Conservation (phyloP, 2,888 invertebrate species). For the Euphydryas editha region DNA sequence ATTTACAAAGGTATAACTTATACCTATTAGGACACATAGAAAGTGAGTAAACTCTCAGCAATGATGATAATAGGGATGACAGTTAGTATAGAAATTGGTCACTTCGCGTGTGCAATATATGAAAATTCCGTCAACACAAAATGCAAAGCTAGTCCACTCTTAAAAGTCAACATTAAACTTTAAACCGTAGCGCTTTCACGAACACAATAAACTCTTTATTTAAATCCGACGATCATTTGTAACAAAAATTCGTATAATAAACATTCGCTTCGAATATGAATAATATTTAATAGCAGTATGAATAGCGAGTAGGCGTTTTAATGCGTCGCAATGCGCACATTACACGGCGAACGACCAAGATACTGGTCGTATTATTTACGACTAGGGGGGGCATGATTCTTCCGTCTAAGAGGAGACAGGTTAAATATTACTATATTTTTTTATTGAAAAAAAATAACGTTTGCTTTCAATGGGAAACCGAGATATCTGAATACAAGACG, state of each 20-base stretch:
- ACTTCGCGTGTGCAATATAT: no score
- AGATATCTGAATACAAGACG: no score
- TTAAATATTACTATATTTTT: neutral
- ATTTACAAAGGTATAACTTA: no score
- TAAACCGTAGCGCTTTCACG: neutral
- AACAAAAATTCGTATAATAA: constrained; percentile 38
- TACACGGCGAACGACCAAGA: constrained; percentile 44
- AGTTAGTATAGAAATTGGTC: no score
- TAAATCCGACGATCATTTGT: constrained; percentile 33
- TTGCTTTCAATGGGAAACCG: no score
- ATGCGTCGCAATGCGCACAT: constrained; percentile 60
- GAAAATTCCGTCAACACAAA: no score
- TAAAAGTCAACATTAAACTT: neutral
- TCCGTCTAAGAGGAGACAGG: neutral
- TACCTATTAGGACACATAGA: no score
- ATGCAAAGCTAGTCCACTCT: neutral
- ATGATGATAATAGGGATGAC: no score
- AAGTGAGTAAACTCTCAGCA: no score
- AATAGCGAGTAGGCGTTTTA: constrained; percentile 69
- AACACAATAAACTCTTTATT: constrained; percentile 14
- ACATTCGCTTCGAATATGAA: constrained; percentile 42
- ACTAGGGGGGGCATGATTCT: constrained; percentile 38
- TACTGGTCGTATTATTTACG: constrained; percentile 56
- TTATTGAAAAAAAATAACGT: no score
- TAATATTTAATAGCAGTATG: constrained; percentile 60